Evolutionary conservation across 2,888 invertebrate species (phyloP), one percentile per base, ranked within the genome.

Genomic region (Empis stercorea): DNA sequence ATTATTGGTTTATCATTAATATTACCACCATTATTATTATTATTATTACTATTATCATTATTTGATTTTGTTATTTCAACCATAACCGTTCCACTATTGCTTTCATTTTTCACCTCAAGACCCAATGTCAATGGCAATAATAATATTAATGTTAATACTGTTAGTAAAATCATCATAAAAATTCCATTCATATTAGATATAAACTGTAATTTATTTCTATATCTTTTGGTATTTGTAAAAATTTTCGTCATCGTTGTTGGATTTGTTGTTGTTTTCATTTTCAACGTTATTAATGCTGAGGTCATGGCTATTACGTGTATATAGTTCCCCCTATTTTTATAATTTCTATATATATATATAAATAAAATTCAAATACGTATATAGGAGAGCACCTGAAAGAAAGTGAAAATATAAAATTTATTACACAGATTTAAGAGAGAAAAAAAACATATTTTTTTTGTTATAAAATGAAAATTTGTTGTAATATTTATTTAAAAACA

Each of bases 1-100:
- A n/a, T 34, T 34, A 34, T 34, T 47, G 82, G 78, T 32, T 59
- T 20, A 23, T 14, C 14, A 23, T 34, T 13, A 13, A 3, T 32
- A 20, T 20, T 27, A 27, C 20, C 4, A 13, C 3, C 32, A 32
- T 20, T 20, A 20, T 20, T 20, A 20, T 20, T 20, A 20, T 20
- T n/a, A n/a, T n/a, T n/a, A n/a, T n/a, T n/a, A n/a, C n/a, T n/a
- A n/a, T n/a, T n/a, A n/a, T n/a, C n/a, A n/a, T n/a, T 20, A 20
- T 20, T 20, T 20, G 20, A 20, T 20, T 34, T 34, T 13, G 7
- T 34, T 34, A 34, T n/a, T n/a, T 27, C 23, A 27, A 27, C 23
- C 9, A 9, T 14, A 14, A 40, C 14, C 11, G 20, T 40, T 13
- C 40, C 40, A 40, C 23, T 40, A 20, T 20, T 27, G 20, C 40